Base-by-base conservation (phyloP, 2,113 vertebrate species). In the Psettodes erumei region DNA sequence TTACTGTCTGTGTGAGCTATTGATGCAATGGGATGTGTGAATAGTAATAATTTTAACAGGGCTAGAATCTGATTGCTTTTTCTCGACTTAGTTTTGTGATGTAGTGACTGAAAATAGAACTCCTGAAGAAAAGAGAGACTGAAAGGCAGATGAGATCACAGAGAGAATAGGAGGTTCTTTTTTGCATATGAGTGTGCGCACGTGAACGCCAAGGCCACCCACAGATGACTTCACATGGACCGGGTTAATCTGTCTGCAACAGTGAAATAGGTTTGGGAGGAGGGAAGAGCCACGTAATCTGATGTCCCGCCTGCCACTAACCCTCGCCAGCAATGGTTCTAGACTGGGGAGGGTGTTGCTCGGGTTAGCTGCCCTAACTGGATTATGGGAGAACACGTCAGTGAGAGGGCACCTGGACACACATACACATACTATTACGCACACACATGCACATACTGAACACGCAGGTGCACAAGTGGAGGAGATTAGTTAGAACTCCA, bases 371-470 rank as follows among this genome's bases (percentile, higher is more conserved):
- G 50, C 55, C 27, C 65, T 86, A 88, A 89, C 55, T 62, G 91
- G 86, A 91, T 91, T 90, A 91, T 35, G 55, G 80, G 72, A 45
- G 19, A 54, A 67, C 71, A 82, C 63, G 75, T 56, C 79, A 84
- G 73, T 60, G 55, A 86, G 72, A 85, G 77, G 84, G 25, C 81
- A 81, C 62, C 67, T 65, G 58, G 21, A 40, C 65, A 51, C 61
- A 67, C 55, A 73, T 12, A 62, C 45, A 70, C n/a, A 40, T 3
- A 51, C 16, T 8, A n/a, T n/a, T n/a, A n/a, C 11, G 58, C 23
- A 48, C 16, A 59, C 33, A 43, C 48, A 74, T 23, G 48, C 53
- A 71, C 35, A 71, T 50, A 67, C 63, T n/a, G 6, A 47, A 56
- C 27, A 43, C 16, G 15, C 55, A 77, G 23, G 65, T 70, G 30